Evolutionary conservation across 92 coral and sea anemone genomes (phyloP).

Genomic region (Epizoanthus fatuus): DNA sequence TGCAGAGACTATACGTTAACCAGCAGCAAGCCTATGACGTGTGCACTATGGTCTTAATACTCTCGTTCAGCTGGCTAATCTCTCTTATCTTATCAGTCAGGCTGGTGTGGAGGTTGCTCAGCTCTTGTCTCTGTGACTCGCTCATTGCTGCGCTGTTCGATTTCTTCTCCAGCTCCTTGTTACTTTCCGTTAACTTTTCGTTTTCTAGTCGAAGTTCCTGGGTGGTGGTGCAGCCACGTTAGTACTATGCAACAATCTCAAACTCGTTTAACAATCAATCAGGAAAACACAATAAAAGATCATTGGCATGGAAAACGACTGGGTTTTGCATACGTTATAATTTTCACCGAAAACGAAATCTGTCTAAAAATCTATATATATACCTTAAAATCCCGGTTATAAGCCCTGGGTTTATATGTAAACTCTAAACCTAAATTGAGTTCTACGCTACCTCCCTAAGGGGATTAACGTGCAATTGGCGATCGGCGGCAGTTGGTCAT

Average conservation of each 20-base stretch:
- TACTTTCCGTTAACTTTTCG: slow-evolving; percentile 38
- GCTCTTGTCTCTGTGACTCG: slow-evolving; percentile 74
- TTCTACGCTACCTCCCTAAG: too few species aligned
- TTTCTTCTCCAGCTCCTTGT: slow-evolving; percentile 59
- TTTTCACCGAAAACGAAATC: too few species aligned
- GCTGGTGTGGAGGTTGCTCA: slow-evolving; percentile 71
- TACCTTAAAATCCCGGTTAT: too few species aligned
- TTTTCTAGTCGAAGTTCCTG: slow-evolving; percentile 49
- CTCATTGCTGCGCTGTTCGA: slow-evolving; percentile 61
- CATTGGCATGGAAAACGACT: too few species aligned
- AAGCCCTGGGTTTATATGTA: too few species aligned
- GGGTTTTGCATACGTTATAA: not conserved
- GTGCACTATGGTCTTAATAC: slow-evolving; percentile 25
- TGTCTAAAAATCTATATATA: too few species aligned
- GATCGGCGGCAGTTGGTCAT: too few species aligned
- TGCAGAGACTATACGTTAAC: too few species aligned
- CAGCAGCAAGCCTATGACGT: not conserved
- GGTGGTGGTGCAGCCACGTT: not conserved
- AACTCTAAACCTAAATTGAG: too few species aligned
- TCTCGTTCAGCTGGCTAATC: slow-evolving; percentile 58
- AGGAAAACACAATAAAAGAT: not conserved
- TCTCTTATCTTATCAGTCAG: slow-evolving; percentile 73
- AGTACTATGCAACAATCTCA: not conserved
- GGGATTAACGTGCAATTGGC: too few species aligned
- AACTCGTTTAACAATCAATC: not conserved